A percentile compares a stretch with the other conserved stretches of the same genome.
phyloP scores from a whole-genome alignment of 2,888 invertebrate genomes.

The Escarpia spicata region DNA sequence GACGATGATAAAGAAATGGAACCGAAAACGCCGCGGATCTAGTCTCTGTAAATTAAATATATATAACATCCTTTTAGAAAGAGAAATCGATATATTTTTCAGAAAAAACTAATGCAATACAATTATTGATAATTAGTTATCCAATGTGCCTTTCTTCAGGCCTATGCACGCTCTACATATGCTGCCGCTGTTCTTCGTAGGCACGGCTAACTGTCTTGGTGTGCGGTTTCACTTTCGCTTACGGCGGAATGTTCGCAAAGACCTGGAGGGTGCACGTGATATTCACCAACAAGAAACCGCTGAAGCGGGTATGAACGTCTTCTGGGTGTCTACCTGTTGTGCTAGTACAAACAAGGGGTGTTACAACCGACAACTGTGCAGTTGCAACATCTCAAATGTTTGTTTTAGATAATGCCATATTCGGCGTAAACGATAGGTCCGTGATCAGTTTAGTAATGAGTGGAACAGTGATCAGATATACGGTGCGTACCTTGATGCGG shows the following conservation, averaged over 20 bases:
- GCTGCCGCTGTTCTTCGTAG: neutral
- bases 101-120: neutral
- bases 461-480: too few relatives aligned
- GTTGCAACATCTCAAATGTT: too few relatives aligned
- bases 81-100: neutral
- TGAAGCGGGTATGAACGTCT: slow-evolving; percentile 21
- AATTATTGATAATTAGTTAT: neutral
- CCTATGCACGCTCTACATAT: neutral
- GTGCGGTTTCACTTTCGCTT: slow-evolving; percentile 32
- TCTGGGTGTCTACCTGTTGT: neutral
- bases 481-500: too few relatives aligned
- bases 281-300: slow-evolving; percentile 30
- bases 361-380: neutral
- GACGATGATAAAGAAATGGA: too few relatives aligned
- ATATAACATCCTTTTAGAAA: too few relatives aligned
- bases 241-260: slow-evolving; percentile 33
- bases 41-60: too few relatives aligned
- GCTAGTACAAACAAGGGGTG: neutral
- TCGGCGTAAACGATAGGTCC: too few relatives aligned
- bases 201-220: neutral
- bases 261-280: slow-evolving; percentile 32
- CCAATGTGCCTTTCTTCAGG: neutral
- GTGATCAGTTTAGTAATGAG: too few relatives aligned
- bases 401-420: too few relatives aligned
- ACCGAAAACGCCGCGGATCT: too few relatives aligned